Evolutionary conservation across 2,888 invertebrate species (phyloP).

Genomic region (Synanthedon tipuliformis): DNA sequence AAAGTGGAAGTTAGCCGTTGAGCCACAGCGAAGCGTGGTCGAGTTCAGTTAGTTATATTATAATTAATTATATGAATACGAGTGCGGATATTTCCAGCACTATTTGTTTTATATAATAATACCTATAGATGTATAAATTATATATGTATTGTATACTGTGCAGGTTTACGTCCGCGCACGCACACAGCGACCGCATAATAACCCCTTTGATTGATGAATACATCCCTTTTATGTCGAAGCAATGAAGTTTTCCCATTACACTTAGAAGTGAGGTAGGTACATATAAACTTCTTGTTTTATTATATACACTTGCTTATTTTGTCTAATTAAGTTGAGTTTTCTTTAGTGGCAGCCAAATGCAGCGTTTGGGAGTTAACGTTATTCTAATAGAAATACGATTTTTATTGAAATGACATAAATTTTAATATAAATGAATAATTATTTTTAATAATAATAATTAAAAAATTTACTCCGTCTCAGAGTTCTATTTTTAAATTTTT

Average conservation of each 20-base stretch:
- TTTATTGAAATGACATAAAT: too few relatives aligned
- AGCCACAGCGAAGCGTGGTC: too few relatives aligned
- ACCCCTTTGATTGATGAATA: constrained; percentile 45
- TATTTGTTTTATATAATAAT: not conserved
- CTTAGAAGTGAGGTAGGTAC: constrained; percentile 1
- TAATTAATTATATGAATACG: too few relatives aligned
- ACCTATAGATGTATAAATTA: not conserved
- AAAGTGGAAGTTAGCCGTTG: too few relatives aligned
- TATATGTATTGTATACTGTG: not conserved
- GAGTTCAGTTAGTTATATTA: too few relatives aligned
- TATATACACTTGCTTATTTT: not conserved
- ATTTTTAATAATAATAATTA: too few relatives aligned
- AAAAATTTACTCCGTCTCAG: too few relatives aligned
- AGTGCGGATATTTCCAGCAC: too few relatives aligned
- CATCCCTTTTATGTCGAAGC: constrained; percentile 13
- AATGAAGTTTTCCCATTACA: constrained; percentile 13
- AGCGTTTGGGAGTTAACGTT: too few relatives aligned
- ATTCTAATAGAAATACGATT: too few relatives aligned
- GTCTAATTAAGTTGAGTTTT: not conserved
- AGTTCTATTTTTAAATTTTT: too few relatives aligned
- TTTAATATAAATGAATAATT: too few relatives aligned
- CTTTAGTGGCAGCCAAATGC: not conserved
- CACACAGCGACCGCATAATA: constrained; percentile 28
- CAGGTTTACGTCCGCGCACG: constrained; percentile 11
- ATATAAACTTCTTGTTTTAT: not conserved